These are phyloP conservation scores for Darevskia nairensis DNA, from an alignment of 2,797 vertebrate species.

Conservation along the genomic window DNA sequence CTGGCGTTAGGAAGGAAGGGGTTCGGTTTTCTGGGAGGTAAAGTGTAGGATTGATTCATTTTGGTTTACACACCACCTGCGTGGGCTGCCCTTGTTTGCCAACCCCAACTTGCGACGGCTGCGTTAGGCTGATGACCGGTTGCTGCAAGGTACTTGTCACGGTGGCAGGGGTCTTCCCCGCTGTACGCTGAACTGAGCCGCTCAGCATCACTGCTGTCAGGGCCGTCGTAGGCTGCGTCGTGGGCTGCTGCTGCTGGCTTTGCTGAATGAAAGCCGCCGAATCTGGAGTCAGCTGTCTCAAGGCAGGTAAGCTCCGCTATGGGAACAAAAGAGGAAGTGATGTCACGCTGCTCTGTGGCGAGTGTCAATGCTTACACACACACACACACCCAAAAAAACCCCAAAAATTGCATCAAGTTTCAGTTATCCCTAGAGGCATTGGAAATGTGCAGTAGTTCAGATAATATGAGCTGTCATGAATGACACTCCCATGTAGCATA, in stretches of 20 bases:
- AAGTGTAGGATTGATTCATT: background rate
- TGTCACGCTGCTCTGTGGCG: background rate
- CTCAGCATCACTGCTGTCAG: slow-evolving; percentile 88
- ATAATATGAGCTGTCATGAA: background rate
- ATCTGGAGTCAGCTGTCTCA: slow-evolving; percentile 97
- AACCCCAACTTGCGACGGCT: slow-evolving; percentile 85
- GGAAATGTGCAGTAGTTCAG: background rate
- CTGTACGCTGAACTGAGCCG: slow-evolving; percentile 82
- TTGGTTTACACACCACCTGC: slow-evolving; percentile 81
- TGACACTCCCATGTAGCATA: background rate
- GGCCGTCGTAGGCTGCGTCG: slow-evolving; percentile 83
- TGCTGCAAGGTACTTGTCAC: slow-evolving; percentile 86
- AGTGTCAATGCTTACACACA: background rate
- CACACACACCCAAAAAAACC: no score
- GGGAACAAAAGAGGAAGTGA: slow-evolving; percentile 15
- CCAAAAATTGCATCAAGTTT: background rate
- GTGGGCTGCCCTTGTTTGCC: slow-evolving; percentile 85
- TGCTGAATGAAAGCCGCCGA: slow-evolving; percentile 96
- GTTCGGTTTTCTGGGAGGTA: background rate
- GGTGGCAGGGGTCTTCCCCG: slow-evolving; percentile 82
- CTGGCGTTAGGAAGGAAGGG: background rate
- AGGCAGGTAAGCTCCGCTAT: slow-evolving; percentile 97
- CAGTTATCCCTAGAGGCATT: background rate
- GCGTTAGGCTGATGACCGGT: slow-evolving; percentile 89
- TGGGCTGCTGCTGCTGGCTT: slow-evolving; percentile 88